These are phyloP conservation scores for Anguilla marmorata DNA, from an alignment of 2,797 vertebrate genomes.

Conservation along the genomic window DNA sequence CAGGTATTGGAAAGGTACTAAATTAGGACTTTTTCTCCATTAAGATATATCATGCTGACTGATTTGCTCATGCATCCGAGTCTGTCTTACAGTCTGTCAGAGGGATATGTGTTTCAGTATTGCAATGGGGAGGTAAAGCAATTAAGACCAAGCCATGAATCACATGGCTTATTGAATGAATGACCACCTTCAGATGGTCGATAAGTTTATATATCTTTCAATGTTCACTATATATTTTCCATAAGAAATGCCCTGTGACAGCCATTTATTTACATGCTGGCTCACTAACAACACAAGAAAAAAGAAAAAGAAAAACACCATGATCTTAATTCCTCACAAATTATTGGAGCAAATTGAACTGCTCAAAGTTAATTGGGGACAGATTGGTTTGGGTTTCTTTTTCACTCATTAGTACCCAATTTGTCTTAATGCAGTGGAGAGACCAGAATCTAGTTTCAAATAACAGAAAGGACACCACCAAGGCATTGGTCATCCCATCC, in stretches of 20 bases:
- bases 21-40: neutral
- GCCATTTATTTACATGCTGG: neutral
- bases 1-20: neutral
- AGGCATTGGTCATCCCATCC: neutral
- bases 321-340: neutral
- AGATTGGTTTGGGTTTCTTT: neutral
- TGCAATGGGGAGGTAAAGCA: neutral
- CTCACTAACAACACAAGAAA: neutral
- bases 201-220: neutral
- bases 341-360: neutral
- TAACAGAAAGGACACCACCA: neutral
- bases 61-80: neutral
- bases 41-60: neutral
- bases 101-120: neutral
- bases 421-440: neutral
- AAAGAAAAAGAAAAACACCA: neutral
- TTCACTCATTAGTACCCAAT: neutral
- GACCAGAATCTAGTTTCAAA: neutral
- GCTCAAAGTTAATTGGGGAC: neutral
- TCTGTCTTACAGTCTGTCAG: neutral
- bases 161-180: neutral
- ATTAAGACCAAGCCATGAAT: neutral
- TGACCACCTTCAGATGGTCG: neutral
- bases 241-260: neutral
- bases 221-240: neutral